Evolutionary conservation across 92 coral and sea anemone species (phyloP).

Genomic region (Parazoanthus atlanticus): DNA sequence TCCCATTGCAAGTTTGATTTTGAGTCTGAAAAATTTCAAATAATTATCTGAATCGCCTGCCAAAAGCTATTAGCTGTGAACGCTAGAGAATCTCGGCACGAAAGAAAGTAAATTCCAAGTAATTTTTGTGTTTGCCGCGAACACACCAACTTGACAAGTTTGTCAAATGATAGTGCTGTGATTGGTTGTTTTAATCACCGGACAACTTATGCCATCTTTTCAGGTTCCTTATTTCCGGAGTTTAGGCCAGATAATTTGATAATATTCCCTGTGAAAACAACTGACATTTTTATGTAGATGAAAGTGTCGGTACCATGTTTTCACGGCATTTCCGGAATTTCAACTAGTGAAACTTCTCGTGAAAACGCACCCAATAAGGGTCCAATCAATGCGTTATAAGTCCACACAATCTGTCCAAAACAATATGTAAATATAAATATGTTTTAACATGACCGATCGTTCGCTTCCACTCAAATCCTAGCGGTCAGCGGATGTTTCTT

Average conservation of each 20-base stretch:
- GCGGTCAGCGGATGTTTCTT: too few species aligned
- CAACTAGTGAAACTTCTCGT: slow-evolving; percentile 22
- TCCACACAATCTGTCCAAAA: too few species aligned
- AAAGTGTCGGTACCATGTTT: slow-evolving; percentile 30
- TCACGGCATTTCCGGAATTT: slow-evolving; percentile 19
- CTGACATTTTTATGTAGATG: slow-evolving; percentile 25
- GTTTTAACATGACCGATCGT: too few species aligned
- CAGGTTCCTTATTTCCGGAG: slow-evolving; percentile 33
- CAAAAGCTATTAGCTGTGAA: slow-evolving; percentile 20
- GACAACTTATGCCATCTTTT: slow-evolving; percentile 37
- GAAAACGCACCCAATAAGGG: too few species aligned
- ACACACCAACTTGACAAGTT: background rate
- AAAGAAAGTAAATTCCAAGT: slow-evolving; percentile 27
- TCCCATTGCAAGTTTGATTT: slow-evolving; percentile 30
- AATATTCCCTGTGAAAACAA: slow-evolving; percentile 28
- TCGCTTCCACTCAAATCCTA: too few species aligned
- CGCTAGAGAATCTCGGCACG: slow-evolving; percentile 29
- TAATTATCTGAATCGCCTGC: slow-evolving; percentile 27
- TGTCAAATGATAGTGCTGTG: slow-evolving; percentile 3
- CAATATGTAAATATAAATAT: too few species aligned
- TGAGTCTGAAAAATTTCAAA: slow-evolving; percentile 20
- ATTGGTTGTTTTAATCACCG: slow-evolving; percentile 29
- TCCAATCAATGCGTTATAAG: too few species aligned
- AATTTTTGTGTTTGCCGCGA: background rate
- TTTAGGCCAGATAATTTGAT: slow-evolving; percentile 20